Percentiles rank a stretch among this genome's conserved stretches.
Conservation (phyloP, 2,113 vertebrate genomes). For the Oenanthe oenanthe region DNA sequence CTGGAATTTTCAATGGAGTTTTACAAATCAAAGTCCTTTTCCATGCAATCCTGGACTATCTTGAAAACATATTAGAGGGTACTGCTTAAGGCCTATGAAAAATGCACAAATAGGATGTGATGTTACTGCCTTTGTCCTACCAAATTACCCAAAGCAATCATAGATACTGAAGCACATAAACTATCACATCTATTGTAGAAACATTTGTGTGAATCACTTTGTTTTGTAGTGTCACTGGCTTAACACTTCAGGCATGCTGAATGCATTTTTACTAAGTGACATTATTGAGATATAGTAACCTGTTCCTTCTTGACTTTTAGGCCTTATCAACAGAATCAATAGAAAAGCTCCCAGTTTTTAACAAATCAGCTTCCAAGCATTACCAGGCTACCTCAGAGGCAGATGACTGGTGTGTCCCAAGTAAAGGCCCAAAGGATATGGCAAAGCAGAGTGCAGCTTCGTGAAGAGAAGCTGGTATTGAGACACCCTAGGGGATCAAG, state of each 20-base stretch:
- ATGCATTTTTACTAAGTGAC: not conserved
- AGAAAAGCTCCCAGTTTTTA: constrained; percentile 96
- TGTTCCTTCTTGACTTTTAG: constrained; percentile 62
- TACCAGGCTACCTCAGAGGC: constrained; percentile 88
- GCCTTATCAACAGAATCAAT: constrained; percentile 93
- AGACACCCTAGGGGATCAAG: constrained; percentile 63
- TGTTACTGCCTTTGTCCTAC: not conserved
- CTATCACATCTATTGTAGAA: not conserved
- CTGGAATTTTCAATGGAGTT: not conserved
- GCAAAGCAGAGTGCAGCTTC: constrained; percentile 75
- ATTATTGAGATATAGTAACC: not conserved
- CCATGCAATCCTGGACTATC: not conserved
- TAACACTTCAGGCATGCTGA: not conserved
- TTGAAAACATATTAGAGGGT: not conserved
- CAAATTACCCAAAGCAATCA: not conserved
- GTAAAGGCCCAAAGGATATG: constrained; percentile 87
- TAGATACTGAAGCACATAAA: not conserved
- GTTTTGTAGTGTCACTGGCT: not conserved
- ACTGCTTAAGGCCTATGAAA: not conserved
- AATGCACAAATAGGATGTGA: not conserved
- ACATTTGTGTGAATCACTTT: not conserved
- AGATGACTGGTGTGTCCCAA: constrained; percentile 96
- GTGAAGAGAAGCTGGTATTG: constrained; percentile 52
- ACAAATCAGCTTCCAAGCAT: constrained; percentile 92
- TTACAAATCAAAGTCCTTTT: not conserved